Evolutionary conservation across 1,140 invertebrate genomes (phyloP).

Genomic region (Zaprionus lachaisei): DNA sequence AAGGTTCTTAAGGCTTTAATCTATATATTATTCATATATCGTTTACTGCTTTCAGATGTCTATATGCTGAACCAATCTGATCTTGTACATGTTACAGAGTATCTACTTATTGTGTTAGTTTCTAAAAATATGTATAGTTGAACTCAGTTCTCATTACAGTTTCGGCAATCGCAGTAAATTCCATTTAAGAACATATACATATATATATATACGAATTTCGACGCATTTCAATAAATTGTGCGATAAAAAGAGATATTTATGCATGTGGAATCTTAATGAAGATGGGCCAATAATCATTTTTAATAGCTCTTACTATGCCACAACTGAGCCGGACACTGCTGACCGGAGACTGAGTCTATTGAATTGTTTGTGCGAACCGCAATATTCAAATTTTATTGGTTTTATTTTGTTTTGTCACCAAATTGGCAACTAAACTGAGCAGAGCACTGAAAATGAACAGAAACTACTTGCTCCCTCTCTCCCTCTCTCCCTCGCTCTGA

Average conservation of each 20-base stretch:
- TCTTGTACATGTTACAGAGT: no score
- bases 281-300: conserved; percentile 76
- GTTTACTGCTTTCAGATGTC: no score
- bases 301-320: conserved; percentile 72
- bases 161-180: conserved; percentile 68
- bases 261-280: conserved; percentile 74
- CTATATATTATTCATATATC: no score
- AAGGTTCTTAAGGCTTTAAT: no score
- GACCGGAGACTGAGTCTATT: conserved; percentile 6
- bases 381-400: conserved; percentile 77
- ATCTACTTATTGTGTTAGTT: not conserved
- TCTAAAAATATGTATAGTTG: conserved; percentile 30
- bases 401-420: conserved; percentile 74
- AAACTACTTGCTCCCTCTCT: conserved; percentile 58
- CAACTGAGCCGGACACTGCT: conserved; percentile 44
- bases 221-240: conserved; percentile 42
- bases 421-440: conserved; percentile 74
- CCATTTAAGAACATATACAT: conserved; percentile 66
- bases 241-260: conserved; percentile 60
- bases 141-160: conserved; percentile 39
- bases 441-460: conserved; percentile 52
- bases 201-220: conserved; percentile 60
- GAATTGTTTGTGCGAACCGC: conserved; percentile 32
- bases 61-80: no score
- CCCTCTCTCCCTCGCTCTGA: not conserved